Evolutionary conservation across 1,140 invertebrate genomes (phyloP).

Genomic region (Muscidifurax raptorellus): DNA sequence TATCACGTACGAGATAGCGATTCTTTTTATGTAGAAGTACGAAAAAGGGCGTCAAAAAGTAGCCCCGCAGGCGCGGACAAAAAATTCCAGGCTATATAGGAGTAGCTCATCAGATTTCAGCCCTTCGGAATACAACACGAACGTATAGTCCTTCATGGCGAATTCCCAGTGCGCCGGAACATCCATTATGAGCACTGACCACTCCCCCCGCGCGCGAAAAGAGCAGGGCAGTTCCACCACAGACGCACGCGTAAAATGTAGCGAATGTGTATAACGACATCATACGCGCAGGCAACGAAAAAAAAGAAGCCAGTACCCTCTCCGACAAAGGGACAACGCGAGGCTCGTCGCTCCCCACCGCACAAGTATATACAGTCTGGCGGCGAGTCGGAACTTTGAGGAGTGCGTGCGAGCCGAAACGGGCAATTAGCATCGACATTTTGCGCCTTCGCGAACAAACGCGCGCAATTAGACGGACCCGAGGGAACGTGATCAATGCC

Average conservation of each 20-base stretch:
- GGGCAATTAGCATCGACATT: slow-evolving; percentile 53
- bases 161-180: slow-evolving; percentile 22
- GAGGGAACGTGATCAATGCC: slow-evolving; percentile 53
- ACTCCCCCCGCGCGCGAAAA: neutral
- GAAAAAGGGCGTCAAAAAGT: neutral
- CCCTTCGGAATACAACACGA: neutral
- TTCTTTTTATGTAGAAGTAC: no score
- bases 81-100: no score
- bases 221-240: no score
- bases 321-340: neutral
- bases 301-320: neutral
- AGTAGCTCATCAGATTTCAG: neutral
- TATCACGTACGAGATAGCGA: no score
- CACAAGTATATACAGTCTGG: neutral
- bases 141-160: neutral
- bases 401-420: slow-evolving; percentile 35
- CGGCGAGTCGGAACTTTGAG: neutral
- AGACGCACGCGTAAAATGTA: neutral
- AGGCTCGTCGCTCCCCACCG: neutral
- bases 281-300: neutral
- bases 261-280: slow-evolving; percentile 7
- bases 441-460: slow-evolving; percentile 50
- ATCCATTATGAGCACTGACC: neutral
- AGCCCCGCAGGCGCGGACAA: neutral
- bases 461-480: slow-evolving; percentile 50